Percentiles rank a stretch among this genome's conserved stretches.
phyloP scores from a whole-genome alignment of 2,113 vertebrate genomes.

The Oceanites oceanicus region DNA sequence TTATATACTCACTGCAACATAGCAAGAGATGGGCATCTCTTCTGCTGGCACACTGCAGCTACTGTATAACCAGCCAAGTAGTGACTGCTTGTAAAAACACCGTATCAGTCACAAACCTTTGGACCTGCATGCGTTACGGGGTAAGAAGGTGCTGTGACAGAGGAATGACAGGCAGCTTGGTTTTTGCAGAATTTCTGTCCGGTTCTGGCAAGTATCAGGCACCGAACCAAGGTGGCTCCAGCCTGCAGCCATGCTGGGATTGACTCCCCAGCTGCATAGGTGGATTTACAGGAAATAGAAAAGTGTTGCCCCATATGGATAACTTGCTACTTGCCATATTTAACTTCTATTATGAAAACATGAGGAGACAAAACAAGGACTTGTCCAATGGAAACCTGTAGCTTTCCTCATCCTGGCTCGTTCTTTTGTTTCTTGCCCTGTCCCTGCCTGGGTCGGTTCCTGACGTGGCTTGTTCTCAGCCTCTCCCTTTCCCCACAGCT shows the following conservation, averaged over 20 bases:
- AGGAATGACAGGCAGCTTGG: background rate
- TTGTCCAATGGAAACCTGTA: background rate
- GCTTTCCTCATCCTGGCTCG: background rate
- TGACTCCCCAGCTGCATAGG: background rate
- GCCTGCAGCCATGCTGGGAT: background rate
- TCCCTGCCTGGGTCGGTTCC: rapidly evolving
- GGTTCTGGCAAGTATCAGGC: background rate
- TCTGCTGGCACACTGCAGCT: background rate
- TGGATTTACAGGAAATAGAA: background rate
- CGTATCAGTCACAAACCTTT: background rate
- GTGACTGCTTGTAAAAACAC: background rate
- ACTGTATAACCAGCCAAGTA: background rate
- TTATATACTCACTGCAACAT: rapidly evolving
- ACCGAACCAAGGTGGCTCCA: background rate
- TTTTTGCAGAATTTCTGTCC: background rate
- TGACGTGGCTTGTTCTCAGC: background rate
- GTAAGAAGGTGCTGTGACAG: background rate
- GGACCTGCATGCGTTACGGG: rapidly evolving
- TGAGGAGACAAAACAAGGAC: background rate
- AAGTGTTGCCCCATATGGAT: background rate
- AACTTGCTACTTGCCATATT: background rate
- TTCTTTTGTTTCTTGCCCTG: background rate
- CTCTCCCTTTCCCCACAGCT: background rate
- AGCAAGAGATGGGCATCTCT: background rate
- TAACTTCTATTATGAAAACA: background rate